phyloP scores from a whole-genome alignment of 92 coral and sea anemone species.

The Desmophyllum pertusum region DNA sequence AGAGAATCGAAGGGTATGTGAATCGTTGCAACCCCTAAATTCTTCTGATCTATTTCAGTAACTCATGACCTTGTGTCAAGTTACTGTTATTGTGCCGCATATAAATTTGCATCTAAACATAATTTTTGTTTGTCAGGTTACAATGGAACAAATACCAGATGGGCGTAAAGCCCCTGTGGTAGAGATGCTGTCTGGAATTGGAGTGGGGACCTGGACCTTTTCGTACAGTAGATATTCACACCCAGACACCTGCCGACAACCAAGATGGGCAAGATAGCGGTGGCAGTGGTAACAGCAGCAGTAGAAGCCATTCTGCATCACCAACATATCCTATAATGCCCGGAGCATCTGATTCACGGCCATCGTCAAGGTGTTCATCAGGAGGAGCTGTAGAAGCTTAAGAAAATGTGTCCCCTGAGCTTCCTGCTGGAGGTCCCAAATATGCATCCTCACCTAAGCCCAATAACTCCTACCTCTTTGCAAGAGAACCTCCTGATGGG shows the following conservation, averaged over 20 bases:
- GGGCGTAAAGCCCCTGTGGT: conserved; percentile 87
- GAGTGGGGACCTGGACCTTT: conserved; percentile 61
- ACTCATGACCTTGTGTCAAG: no score
- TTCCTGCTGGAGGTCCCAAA: conserved; percentile 73
- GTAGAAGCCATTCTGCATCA: conserved; percentile 86
- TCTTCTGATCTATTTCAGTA: no score
- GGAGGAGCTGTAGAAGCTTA: conserved; percentile 76
- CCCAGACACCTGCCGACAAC: conserved; percentile 83
- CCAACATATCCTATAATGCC: conserved; percentile 82
- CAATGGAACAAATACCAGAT: conserved; percentile 80
- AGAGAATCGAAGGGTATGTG: no score
- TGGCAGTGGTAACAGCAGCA: conserved; percentile 74
- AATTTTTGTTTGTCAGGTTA: conserved; percentile 34
- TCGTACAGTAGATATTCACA: conserved; percentile 78
- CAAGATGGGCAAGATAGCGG: conserved; percentile 77
- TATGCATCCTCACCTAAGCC: conserved; percentile 97
- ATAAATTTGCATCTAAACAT: neutral
- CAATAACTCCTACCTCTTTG: conserved; percentile 87
- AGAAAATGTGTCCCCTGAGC: conserved; percentile 77
- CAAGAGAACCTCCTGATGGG: conserved; percentile 98
- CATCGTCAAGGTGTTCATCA: conserved; percentile 86
- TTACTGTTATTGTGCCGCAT: neutral
- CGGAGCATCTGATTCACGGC: conserved; percentile 75
- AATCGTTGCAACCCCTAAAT: no score
- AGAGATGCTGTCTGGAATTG: conserved; percentile 62